phyloP scores from a whole-genome alignment of 2,888 invertebrate genomes.

The Ormyrus thymus region DNA sequence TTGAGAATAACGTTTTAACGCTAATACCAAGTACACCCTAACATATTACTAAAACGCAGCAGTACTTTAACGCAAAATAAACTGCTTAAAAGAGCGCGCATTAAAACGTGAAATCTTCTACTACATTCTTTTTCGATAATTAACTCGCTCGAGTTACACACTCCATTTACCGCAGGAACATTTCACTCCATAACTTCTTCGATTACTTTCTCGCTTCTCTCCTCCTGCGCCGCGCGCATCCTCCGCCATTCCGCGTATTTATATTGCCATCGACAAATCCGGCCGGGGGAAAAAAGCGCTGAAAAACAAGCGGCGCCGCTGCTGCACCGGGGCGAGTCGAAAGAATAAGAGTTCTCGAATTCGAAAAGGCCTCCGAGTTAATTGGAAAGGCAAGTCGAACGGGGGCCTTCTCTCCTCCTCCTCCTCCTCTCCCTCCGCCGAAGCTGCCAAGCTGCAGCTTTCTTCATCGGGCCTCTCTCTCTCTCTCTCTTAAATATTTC shows the following conservation, averaged over 20 bases:
- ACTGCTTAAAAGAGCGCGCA: not conserved
- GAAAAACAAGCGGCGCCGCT: not conserved
- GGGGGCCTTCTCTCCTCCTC: conserved; percentile 17
- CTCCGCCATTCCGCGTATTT: conserved; percentile 34
- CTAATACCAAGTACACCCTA: no score
- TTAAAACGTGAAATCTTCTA: conserved; percentile 34
- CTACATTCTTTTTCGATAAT: conserved; percentile 43
- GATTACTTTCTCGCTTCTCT: conserved; percentile 21
- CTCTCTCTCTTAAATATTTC: conserved; percentile 34
- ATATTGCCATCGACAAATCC: conserved; percentile 11
- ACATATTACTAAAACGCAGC: no score
- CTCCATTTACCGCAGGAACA: conserved; percentile 45
- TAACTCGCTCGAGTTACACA: conserved; percentile 44
- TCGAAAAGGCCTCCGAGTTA: conserved; percentile 43
- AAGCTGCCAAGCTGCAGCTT: not conserved
- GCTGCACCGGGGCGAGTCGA: conserved; percentile 5
- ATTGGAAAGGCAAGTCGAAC: conserved; percentile 47
- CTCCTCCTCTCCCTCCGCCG: not conserved
- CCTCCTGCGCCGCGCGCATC: not conserved
- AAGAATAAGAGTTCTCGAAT: conserved; percentile 37
- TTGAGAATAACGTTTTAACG: no score
- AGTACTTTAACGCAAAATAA: conserved; percentile 8
- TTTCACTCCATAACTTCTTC: conserved; percentile 51
- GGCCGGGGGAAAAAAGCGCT: not conserved
- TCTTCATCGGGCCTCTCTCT: conserved; percentile 7